Evolutionary conservation across 2,888 invertebrate genomes (phyloP).

Genomic region (Cylloceria caligata): DNA sequence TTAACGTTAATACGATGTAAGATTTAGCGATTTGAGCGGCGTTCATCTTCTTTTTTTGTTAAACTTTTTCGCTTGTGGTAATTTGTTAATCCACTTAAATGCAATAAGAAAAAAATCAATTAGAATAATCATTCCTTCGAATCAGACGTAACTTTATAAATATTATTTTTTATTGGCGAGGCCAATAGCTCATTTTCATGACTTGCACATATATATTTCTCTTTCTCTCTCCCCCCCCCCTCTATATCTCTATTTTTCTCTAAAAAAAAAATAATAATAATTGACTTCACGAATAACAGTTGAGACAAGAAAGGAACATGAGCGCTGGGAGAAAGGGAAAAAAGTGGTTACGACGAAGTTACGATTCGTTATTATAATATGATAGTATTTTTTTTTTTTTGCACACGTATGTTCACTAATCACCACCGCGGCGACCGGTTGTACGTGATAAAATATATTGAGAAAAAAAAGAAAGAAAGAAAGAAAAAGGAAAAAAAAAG

Average conservation of each 20-base stretch:
- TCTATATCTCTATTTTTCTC: not conserved
- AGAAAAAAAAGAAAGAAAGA: slow-evolving; percentile 23
- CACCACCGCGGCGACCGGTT: slow-evolving; percentile 55
- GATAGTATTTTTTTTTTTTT: slow-evolving; percentile 61
- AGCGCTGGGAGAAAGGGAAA: slow-evolving; percentile 51
- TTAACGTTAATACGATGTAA: slow-evolving; percentile 71
- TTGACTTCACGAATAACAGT: slow-evolving; percentile 8
- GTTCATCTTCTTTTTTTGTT: slow-evolving; percentile 45
- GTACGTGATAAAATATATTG: slow-evolving; percentile 45
- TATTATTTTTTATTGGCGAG: slow-evolving; percentile 22
- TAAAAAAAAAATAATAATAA: slow-evolving; percentile 18
- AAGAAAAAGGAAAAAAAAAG: slow-evolving; percentile 3
- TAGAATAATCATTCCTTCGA: slow-evolving; percentile 19
- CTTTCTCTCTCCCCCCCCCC: too few species aligned
- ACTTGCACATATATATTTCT: not conserved
- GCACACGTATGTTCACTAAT: slow-evolving; percentile 62
- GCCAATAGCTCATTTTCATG: slow-evolving; percentile 33
- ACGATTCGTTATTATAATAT: slow-evolving; percentile 55
- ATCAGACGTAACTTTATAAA: slow-evolving; percentile 11
- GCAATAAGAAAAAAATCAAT: not conserved
- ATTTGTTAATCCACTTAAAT: not conserved
- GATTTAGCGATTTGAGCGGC: slow-evolving; percentile 46
- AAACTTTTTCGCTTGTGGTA: slow-evolving; percentile 24
- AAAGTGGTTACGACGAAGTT: slow-evolving; percentile 67
- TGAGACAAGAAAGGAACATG: slow-evolving; percentile 35